Evolutionary conservation across 1,140 invertebrate genomes (phyloP).

Genomic region (Magallana ariakensis): DNA sequence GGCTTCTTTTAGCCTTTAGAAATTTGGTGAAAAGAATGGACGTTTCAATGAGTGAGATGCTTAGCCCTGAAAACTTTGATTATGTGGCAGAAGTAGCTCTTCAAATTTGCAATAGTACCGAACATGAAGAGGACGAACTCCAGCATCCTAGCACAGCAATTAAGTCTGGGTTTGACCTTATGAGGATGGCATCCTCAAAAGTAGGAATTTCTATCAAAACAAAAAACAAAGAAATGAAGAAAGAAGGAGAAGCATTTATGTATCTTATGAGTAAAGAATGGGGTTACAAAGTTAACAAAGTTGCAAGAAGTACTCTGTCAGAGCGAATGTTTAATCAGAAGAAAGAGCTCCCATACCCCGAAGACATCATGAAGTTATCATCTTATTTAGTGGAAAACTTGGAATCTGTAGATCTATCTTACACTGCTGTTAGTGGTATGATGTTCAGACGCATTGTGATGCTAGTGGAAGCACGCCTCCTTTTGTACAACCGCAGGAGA

Average conservation of each 20-base stretch:
- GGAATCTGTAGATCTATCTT: background rate
- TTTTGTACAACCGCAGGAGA: conserved; percentile 42
- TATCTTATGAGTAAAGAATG: conserved; percentile 27
- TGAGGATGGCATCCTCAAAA: conserved; percentile 35
- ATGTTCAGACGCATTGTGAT: conserved; percentile 23
- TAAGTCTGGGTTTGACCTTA: conserved; percentile 3
- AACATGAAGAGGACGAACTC: conserved; percentile 23
- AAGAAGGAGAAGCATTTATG: background rate
- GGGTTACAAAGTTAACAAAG: conserved; percentile 29
- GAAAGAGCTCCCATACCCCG: conserved; percentile 16
- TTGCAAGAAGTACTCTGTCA: conserved; percentile 26
- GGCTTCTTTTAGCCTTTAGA: conserved; percentile 24
- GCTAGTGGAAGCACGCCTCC: conserved; percentile 28
- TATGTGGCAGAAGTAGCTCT: background rate
- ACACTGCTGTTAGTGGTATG: background rate
- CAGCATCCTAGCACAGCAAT: conserved; percentile 35
- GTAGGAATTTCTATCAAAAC: conserved; percentile 28
- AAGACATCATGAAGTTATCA: background rate
- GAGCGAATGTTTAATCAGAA: background rate
- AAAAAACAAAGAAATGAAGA: background rate
- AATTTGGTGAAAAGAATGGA: background rate
- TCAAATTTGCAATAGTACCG: conserved; percentile 7
- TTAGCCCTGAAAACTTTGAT: background rate
- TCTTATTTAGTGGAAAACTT: conserved; percentile 20
- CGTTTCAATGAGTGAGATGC: background rate